These are phyloP conservation scores for Periophthalmus magnuspinnatus DNA, from an alignment of 2,797 vertebrate genomes.

Conservation along the genomic window DNA sequence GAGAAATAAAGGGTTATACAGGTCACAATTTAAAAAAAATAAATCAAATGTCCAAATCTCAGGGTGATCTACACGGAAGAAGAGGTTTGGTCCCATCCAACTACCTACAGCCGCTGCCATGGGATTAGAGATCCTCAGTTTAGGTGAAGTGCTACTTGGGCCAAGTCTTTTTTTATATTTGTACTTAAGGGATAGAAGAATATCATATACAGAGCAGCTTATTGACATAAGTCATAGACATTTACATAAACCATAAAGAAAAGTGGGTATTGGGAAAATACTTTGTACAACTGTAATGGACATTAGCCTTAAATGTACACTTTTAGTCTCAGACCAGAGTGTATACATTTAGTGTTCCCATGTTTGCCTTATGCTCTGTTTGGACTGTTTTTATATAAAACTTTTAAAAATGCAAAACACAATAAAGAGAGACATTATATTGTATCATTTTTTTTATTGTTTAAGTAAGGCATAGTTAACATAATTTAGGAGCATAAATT, in stretches of 20 bases:
- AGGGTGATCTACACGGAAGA: conserved; percentile 89
- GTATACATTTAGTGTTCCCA: conserved; percentile 29
- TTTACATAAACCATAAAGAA: neutral
- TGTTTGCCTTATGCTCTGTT: conserved; percentile 63
- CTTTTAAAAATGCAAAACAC: neutral
- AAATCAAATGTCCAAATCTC: conserved; percentile 8
- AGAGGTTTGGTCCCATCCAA: conserved; percentile 93
- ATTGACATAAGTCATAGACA: neutral
- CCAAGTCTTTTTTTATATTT: conserved; percentile 41
- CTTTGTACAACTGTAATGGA: conserved; percentile 25
- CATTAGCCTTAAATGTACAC: conserved; percentile 60
- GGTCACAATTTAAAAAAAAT: neutral
- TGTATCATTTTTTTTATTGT: neutral
- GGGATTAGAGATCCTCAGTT: conserved; percentile 54
- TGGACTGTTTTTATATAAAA: conserved; percentile 35
- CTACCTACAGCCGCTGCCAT: conserved; percentile 81
- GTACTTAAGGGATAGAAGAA: neutral
- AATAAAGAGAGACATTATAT: conserved; percentile 9
- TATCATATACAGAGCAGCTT: neutral
- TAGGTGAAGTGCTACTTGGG: conserved; percentile 23
- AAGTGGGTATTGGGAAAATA: neutral
- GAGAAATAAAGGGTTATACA: neutral
- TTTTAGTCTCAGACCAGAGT: conserved; percentile 34
- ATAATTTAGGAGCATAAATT: neutral
- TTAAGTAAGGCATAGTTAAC: neutral